These are phyloP conservation scores for Oscheius sp. DNA, from an alignment of 1,140 invertebrate genomes.

Conservation along the genomic window DNA sequence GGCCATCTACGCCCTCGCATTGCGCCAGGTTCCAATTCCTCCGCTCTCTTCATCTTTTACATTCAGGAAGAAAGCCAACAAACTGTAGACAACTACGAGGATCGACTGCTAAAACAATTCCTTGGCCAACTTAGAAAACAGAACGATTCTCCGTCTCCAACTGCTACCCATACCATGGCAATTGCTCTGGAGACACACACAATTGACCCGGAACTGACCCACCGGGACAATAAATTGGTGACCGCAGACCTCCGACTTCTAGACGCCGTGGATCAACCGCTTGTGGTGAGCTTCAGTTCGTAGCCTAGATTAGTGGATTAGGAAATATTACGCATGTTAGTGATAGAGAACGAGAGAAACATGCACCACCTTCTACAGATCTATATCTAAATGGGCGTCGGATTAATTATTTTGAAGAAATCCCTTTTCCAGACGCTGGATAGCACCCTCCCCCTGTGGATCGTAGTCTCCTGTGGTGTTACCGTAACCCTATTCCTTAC, in stretches of 20 bases:
- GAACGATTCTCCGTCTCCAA: not conserved
- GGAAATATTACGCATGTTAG: not conserved
- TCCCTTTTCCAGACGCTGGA: not conserved
- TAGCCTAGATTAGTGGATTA: not conserved
- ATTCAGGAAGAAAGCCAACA: not conserved
- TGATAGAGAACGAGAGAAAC: not conserved
- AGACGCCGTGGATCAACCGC: not conserved
- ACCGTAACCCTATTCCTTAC: not conserved
- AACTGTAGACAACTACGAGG: not conserved
- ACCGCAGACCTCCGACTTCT: not conserved
- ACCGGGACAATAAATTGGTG: not conserved
- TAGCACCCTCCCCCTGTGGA: not conserved
- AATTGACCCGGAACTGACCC: not conserved
- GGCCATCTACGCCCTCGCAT: not conserved
- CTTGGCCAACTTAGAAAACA: not conserved
- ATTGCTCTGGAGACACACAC: not conserved
- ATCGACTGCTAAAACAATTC: not conserved
- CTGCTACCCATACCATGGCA: not conserved
- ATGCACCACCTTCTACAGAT: not conserved
- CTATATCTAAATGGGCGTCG: not conserved
- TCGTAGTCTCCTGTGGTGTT: not conserved
- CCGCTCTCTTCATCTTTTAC: not conserved
- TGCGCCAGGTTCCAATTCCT: conserved; percentile 1
- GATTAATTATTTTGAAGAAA: not conserved
- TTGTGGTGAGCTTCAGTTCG: not conserved